Percentiles rank a stretch among this genome's conserved stretches.
Conservation (phyloP, 2,888 invertebrate species). For the Ormyrus pomaceus region DNA sequence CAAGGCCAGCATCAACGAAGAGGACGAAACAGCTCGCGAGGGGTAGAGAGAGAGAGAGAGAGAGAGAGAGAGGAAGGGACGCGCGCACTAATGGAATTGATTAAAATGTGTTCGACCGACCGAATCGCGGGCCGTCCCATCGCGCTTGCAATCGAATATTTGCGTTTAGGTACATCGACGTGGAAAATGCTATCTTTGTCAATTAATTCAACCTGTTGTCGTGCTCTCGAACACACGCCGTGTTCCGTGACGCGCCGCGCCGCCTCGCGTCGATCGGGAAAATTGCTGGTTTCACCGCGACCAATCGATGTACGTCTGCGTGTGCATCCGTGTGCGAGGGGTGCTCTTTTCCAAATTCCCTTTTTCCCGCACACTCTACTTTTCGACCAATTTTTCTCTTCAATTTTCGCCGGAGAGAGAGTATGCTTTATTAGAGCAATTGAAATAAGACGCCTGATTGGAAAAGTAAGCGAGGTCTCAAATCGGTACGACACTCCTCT, state of each 20-base stretch:
- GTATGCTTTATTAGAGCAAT: no score
- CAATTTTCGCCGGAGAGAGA: no score
- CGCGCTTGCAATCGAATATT: constrained; percentile 69
- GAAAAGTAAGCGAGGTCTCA: no score
- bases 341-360: constrained; percentile 49
- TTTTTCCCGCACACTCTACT: constrained; percentile 34
- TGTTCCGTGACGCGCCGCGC: constrained; percentile 10
- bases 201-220: constrained; percentile 75
- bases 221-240: constrained; percentile 53
- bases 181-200: constrained; percentile 74
- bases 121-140: constrained; percentile 63
- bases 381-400: constrained; percentile 51
- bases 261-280: constrained; percentile 61
- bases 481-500: no score
- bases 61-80: constrained; percentile 58
- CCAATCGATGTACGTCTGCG: constrained; percentile 26
- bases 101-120: constrained; percentile 75
- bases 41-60: constrained; percentile 25
- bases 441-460: no score
- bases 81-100: constrained; percentile 74
- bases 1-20: background rate
- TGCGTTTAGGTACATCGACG: constrained; percentile 71
- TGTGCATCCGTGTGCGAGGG: background rate
- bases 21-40: constrained; percentile 1
- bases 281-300: constrained; percentile 67